Percentiles rank a stretch among this genome's conserved stretches.
phyloP scores from a whole-genome alignment of 2,888 invertebrate species.

The Muschampia plurimacula region DNA sequence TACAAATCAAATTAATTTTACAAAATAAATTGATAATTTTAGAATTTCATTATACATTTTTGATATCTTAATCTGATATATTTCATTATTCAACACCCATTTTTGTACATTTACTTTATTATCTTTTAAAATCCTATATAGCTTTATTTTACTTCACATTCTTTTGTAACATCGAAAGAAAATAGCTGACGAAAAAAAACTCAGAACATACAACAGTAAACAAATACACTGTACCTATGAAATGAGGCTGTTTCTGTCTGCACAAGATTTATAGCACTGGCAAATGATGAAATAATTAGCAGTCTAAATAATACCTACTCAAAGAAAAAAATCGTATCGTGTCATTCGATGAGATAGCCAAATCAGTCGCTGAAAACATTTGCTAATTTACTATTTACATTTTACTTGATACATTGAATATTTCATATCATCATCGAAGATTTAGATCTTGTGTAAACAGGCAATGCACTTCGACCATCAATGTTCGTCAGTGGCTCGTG shows the following conservation, averaged over 20 bases:
- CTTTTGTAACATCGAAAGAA: too few relatives aligned
- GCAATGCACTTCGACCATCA: slow-evolving; percentile 27
- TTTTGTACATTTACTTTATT: too few relatives aligned
- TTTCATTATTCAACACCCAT: too few relatives aligned
- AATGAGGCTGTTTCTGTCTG: background rate
- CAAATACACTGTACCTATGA: too few relatives aligned
- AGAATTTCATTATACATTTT: too few relatives aligned
- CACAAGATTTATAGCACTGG: slow-evolving; percentile 17
- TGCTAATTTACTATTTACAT: background rate
- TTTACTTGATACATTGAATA: slow-evolving; percentile 7
- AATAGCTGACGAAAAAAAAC: too few relatives aligned
- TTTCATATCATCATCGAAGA: background rate
- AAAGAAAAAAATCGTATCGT: background rate
- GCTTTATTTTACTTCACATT: too few relatives aligned
- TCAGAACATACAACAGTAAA: too few relatives aligned
- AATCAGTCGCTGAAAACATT: background rate
- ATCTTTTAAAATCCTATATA: too few relatives aligned
- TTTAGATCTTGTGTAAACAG: background rate
- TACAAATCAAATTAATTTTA: too few relatives aligned
- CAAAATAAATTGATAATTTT: too few relatives aligned
- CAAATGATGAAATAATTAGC: slow-evolving; percentile 21
- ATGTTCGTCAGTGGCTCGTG: slow-evolving; percentile 6
- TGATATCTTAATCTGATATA: too few relatives aligned
- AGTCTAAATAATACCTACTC: slow-evolving; percentile 19
- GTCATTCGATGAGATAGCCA: slow-evolving; percentile 8